phyloP scores from a whole-genome alignment of 2,888 invertebrate species.

The Lochmaea crataegi region DNA sequence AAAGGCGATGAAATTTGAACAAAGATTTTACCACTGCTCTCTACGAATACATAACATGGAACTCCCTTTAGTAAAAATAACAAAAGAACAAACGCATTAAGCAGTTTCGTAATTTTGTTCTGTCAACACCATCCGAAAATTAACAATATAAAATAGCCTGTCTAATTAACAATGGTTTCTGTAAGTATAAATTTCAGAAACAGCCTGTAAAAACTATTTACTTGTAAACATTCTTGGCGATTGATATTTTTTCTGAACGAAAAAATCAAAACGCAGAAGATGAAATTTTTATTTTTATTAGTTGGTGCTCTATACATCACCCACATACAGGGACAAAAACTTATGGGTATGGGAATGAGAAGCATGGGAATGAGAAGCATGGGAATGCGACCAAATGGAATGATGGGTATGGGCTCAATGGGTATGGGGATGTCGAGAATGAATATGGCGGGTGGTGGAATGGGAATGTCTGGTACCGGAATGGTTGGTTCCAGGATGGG shows the following conservation, averaged over 20 bases:
- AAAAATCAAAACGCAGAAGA: neutral
- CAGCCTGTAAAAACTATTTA: neutral
- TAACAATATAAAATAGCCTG: neutral
- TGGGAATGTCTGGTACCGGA: slow-evolving; percentile 15
- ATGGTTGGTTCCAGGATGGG: slow-evolving; percentile 19
- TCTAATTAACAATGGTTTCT: slow-evolving; percentile 15
- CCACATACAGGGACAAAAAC: neutral
- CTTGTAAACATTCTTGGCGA: neutral
- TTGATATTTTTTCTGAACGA: neutral
- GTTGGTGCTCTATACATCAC: neutral
- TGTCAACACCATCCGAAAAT: neutral
- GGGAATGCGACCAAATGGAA: slow-evolving; percentile 2
- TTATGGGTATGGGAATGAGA: neutral
- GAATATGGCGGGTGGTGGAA: slow-evolving; percentile 5
- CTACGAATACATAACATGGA: neutral
- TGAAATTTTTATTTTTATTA: slow-evolving; percentile 1
- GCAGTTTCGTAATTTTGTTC: neutral
- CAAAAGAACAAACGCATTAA: neutral
- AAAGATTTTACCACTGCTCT: too few relatives aligned
- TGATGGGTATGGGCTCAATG: slow-evolving; percentile 7
- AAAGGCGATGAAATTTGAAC: too few relatives aligned
- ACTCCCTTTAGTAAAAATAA: neutral
- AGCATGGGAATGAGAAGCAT: neutral
- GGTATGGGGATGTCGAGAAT: slow-evolving; percentile 23
- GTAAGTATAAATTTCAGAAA: slow-evolving; percentile 3